Percentiles rank a stretch among this genome's conserved stretches.
phyloP scores from a whole-genome alignment of 2,797 vertebrate species.

The Sciurus carolinensis region DNA sequence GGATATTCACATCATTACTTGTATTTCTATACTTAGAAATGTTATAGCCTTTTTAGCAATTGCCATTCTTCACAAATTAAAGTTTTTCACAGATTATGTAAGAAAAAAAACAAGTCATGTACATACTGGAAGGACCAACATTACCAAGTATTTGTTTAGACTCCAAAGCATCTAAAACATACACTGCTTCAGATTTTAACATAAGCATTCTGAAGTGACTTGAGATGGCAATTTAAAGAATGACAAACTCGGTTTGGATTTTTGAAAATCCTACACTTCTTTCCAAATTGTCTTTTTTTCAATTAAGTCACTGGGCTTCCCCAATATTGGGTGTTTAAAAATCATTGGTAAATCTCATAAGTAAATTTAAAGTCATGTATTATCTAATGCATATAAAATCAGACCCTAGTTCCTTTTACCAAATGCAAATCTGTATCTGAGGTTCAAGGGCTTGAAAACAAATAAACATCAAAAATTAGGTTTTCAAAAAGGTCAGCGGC shows the following conservation, averaged over 20 bases:
- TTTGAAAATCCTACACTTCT: background rate
- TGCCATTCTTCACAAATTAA: background rate
- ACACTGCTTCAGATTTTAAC: background rate
- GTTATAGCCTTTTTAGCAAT: background rate
- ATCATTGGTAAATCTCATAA: background rate
- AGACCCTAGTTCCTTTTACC: background rate
- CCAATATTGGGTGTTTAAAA: background rate
- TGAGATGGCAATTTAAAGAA: background rate
- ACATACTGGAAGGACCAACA: background rate
- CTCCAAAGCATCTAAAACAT: background rate
- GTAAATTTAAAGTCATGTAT: background rate
- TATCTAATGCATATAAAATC: background rate
- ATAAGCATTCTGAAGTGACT: background rate
- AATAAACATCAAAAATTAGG: background rate
- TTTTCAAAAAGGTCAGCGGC: background rate
- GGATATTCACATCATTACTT: background rate
- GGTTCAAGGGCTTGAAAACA: background rate
- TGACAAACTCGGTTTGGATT: background rate
- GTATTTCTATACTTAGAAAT: background rate
- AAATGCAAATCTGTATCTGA: background rate
- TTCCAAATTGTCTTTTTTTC: background rate
- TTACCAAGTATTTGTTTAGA: background rate
- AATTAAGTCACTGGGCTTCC: background rate
- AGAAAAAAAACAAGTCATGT: background rate
- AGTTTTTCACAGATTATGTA: background rate